A percentile compares a stretch with the other conserved stretches of the same genome.
phyloP scores from a whole-genome alignment of 2,888 invertebrate species.

The Lepidochitona cinerea region DNA sequence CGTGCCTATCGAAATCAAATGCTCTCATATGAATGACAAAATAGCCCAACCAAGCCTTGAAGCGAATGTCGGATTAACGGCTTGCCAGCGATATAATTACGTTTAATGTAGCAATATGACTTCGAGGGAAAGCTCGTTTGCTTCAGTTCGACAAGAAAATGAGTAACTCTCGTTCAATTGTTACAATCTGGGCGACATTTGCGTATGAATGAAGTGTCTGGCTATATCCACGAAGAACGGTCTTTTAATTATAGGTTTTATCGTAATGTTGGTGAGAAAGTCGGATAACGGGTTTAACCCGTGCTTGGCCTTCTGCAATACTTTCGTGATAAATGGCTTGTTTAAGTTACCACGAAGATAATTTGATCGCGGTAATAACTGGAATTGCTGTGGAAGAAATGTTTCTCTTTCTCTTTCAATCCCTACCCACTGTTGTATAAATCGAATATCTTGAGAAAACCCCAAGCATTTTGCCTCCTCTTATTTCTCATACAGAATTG shows the following conservation, averaged over 20 bases:
- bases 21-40: too few species aligned
- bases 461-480: too few species aligned
- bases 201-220: neutral
- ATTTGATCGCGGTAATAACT: neutral
- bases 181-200: neutral
- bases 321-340: neutral
- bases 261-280: neutral
- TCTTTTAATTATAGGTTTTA: neutral
- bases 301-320: neutral
- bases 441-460: too few species aligned
- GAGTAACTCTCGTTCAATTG: neutral
- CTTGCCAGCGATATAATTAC: neutral
- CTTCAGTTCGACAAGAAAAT: neutral
- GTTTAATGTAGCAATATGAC: neutral
- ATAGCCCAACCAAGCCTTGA: too few species aligned
- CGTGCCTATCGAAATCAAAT: too few species aligned
- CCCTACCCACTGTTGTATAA: too few species aligned
- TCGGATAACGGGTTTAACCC: neutral
- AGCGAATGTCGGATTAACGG: neutral
- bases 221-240: neutral
- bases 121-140: neutral
- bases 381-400: too few species aligned
- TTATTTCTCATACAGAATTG: too few species aligned
- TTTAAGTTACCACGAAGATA: neutral
- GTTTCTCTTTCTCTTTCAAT: too few species aligned